phyloP scores from a whole-genome alignment of 92 coral and sea anemone species.

The Hydrozoanthus gracilis region DNA sequence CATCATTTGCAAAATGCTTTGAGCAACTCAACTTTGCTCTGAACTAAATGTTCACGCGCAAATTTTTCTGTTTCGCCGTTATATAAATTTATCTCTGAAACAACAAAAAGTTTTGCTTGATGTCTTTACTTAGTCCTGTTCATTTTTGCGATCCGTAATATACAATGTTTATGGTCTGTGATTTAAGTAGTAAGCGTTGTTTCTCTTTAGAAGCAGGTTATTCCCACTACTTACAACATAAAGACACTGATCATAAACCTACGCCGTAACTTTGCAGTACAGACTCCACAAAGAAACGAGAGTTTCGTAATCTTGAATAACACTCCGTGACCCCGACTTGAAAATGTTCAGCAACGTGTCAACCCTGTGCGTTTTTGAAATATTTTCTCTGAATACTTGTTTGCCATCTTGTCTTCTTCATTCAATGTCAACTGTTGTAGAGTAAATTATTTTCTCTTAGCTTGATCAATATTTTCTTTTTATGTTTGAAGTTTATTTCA shows the following conservation, averaged over 20 bases:
- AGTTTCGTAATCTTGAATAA: constrained; percentile 17
- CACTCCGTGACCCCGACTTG: not conserved
- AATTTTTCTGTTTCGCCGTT: not conserved
- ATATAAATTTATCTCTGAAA: not conserved
- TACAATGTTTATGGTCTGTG: not conserved
- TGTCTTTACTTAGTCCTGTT: not conserved
- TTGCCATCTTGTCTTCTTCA: not conserved
- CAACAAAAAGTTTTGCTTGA: not conserved
- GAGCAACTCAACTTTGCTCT: not conserved
- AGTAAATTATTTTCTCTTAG: not conserved
- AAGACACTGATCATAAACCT: not conserved
- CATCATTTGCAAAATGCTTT: not conserved
- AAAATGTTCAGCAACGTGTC: constrained; percentile 3
- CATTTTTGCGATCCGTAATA: not conserved
- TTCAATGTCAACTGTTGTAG: not conserved
- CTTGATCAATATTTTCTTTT: constrained; percentile 32
- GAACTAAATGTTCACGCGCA: not conserved
- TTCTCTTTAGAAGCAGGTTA: not conserved
- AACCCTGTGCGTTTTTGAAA: constrained; percentile 27
- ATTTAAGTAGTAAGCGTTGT: not conserved
- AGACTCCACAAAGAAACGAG: not conserved
- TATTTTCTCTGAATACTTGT: not conserved
- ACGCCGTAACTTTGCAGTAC: not conserved
- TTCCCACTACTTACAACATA: not conserved
- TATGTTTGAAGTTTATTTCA: constrained; percentile 20